These are phyloP conservation scores for Limnephilus rhombicus DNA, from an alignment of 2,888 invertebrate genomes.

Conservation along the genomic window DNA sequence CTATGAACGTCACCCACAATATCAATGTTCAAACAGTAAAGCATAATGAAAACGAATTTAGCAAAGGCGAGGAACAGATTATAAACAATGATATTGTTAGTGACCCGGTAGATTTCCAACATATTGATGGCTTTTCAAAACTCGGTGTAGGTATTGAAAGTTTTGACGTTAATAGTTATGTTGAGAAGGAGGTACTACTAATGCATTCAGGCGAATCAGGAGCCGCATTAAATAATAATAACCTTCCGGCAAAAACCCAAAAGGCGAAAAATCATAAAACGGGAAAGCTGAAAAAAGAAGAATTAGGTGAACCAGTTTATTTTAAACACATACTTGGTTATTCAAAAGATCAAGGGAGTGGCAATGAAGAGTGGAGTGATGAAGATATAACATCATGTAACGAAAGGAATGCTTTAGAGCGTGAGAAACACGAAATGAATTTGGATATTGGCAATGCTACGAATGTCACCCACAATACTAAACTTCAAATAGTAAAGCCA, in stretches of 20 bases:
- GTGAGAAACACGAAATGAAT: not conserved
- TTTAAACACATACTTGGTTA: not conserved
- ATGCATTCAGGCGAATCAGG: not conserved
- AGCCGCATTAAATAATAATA: not conserved
- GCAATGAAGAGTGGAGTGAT: not conserved
- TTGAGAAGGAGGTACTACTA: not conserved
- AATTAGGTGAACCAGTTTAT: not conserved
- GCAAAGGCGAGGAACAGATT: not conserved
- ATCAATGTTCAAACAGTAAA: too few relatives aligned
- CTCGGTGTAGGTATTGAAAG: not conserved
- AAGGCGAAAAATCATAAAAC: not conserved
- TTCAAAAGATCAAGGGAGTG: not conserved
- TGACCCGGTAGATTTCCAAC: not conserved
- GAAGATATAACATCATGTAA: not conserved
- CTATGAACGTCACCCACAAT: too few relatives aligned
- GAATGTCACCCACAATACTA: too few relatives aligned
- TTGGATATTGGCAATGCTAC: too few relatives aligned
- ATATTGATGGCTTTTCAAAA: not conserved
- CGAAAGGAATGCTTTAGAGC: not conserved
- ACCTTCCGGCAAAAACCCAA: not conserved
- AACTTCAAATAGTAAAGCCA: too few relatives aligned
- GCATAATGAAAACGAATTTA: not conserved
- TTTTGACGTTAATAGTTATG: not conserved
- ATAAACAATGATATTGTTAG: not conserved
- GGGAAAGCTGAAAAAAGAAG: not conserved